Evolutionary conservation across 1,140 invertebrate species (phyloP).

Genomic region (Drosophila persimilis): DNA sequence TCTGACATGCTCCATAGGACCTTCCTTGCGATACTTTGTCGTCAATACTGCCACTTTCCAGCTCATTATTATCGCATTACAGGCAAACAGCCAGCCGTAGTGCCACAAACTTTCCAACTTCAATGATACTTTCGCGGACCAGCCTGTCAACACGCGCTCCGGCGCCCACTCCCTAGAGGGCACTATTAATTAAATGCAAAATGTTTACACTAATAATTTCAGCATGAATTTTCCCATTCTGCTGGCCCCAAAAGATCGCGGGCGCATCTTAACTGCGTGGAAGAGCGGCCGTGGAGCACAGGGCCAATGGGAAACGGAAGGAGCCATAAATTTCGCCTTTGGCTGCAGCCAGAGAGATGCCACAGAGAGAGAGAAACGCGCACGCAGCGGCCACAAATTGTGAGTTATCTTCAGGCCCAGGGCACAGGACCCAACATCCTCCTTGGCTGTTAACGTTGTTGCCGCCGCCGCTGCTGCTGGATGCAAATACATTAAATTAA

Average conservation of each 20-base stretch:
- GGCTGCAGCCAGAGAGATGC: slow-evolving; percentile 20
- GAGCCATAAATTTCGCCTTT: slow-evolving; percentile 64
- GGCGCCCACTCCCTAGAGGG: slow-evolving; percentile 3
- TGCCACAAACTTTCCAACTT: slow-evolving; percentile 15
- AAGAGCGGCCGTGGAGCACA: too few relatives aligned
- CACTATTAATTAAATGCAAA: slow-evolving; percentile 81
- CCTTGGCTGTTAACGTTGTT: slow-evolving; percentile 17
- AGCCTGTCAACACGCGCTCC: slow-evolving; percentile 52
- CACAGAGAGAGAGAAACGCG: slow-evolving; percentile 1
- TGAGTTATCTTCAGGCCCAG: slow-evolving; percentile 68
- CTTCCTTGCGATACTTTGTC: too few relatives aligned
- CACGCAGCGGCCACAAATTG: slow-evolving; percentile 71
- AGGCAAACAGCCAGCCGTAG: slow-evolving; percentile 20
- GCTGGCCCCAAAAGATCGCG: slow-evolving; percentile 1
- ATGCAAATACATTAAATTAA: slow-evolving; percentile 81
- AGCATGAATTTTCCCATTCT: slow-evolving; percentile 56
- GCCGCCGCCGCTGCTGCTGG: slow-evolving; percentile 51
- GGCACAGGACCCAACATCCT: slow-evolving; percentile 36
- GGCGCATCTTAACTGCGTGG: slow-evolving; percentile 7
- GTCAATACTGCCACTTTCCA: background rate
- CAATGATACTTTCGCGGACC: slow-evolving; percentile 51
- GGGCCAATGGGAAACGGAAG: slow-evolving; percentile 50
- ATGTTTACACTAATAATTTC: slow-evolving; percentile 81
- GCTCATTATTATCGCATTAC: slow-evolving; percentile 72
- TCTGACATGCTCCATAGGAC: background rate